Evolutionary conservation across 2,113 vertebrate species (phyloP).

Genomic region (Proterorhinus semilunaris): DNA sequence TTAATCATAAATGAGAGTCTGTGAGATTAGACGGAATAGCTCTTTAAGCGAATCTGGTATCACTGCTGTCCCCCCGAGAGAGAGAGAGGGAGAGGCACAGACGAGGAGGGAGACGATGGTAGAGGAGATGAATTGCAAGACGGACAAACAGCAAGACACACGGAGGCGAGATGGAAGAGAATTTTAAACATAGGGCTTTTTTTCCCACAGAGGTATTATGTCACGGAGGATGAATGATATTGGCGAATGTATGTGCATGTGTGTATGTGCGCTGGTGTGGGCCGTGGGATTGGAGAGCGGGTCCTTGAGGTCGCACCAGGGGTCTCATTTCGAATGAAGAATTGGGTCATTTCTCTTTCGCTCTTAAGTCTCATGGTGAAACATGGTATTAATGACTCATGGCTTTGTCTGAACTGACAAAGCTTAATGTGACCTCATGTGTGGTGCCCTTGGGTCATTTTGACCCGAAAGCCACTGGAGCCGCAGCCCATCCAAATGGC

Average conservation of each 20-base stretch:
- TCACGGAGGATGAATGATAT: constrained; percentile 26
- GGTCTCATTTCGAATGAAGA: constrained; percentile 50
- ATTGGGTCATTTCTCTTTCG: constrained; percentile 45
- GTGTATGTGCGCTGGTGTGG: constrained; percentile 13
- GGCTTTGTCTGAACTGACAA: constrained; percentile 37
- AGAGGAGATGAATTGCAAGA: constrained; percentile 10
- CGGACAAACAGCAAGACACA: constrained; percentile 30
- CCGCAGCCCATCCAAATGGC: too few species aligned
- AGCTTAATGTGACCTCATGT: constrained; percentile 37
- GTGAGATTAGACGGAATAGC: constrained; percentile 62
- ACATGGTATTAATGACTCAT: constrained; percentile 49
- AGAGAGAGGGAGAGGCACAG: constrained; percentile 9
- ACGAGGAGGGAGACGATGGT: constrained; percentile 24
- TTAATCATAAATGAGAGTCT: constrained; percentile 64
- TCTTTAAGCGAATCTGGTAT: constrained; percentile 65
- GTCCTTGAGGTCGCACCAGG: constrained; percentile 34
- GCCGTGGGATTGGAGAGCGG: constrained; percentile 25
- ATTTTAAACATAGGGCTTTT: constrained; percentile 28
- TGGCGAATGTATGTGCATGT: constrained; percentile 21
- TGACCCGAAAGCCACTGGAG: too few species aligned
- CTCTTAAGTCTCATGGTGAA: constrained; percentile 43
- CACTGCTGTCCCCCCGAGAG: constrained; percentile 37
- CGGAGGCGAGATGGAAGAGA: constrained; percentile 32
- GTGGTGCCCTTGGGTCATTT: too few species aligned
- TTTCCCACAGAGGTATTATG: constrained; percentile 26